Conservation (phyloP, 2,888 invertebrate species). For the Aproaerema taeniolella region DNA sequence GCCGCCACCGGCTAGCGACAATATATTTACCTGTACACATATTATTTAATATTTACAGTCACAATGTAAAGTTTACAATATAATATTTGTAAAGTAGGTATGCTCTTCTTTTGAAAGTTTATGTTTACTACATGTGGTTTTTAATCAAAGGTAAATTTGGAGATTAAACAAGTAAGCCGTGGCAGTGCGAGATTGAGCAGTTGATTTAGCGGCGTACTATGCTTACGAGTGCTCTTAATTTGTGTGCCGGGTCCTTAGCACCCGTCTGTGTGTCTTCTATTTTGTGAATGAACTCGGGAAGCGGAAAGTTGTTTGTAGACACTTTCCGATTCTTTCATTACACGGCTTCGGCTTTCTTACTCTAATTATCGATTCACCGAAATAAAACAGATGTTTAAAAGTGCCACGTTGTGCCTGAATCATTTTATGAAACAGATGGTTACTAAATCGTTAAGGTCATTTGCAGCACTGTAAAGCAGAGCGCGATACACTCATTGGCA, state of each 20-base stretch:
- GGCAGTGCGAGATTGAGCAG: slow-evolving; percentile 32
- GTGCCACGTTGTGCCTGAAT: too few relatives aligned
- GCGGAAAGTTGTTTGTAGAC: background rate
- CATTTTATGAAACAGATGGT: too few relatives aligned
- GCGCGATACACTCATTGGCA: too few relatives aligned
- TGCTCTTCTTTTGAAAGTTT: slow-evolving; percentile 70
- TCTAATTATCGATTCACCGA: too few relatives aligned
- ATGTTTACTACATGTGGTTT: slow-evolving; percentile 65
- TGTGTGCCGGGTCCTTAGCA: slow-evolving; percentile 8
- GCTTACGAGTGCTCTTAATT: slow-evolving; percentile 4
- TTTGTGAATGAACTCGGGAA: slow-evolving; percentile 4
- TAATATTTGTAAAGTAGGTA: slow-evolving; percentile 74
- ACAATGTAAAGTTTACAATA: slow-evolving; percentile 73
- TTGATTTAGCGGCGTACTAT: slow-evolving; percentile 24
- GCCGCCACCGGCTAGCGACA: slow-evolving; percentile 55
- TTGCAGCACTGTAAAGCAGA: too few relatives aligned
- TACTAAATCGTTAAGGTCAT: too few relatives aligned
- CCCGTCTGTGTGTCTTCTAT: slow-evolving; percentile 1
- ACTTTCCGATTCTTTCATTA: too few relatives aligned
- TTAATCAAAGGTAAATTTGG: slow-evolving; percentile 71
- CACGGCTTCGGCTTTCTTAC: too few relatives aligned
- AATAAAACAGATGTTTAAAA: too few relatives aligned
- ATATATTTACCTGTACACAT: slow-evolving; percentile 68
- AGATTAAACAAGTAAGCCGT: slow-evolving; percentile 40
- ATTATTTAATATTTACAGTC: slow-evolving; percentile 74